Evolutionary conservation across 1,140 invertebrate genomes (phyloP).

Genomic region (Zaprionus taronus): DNA sequence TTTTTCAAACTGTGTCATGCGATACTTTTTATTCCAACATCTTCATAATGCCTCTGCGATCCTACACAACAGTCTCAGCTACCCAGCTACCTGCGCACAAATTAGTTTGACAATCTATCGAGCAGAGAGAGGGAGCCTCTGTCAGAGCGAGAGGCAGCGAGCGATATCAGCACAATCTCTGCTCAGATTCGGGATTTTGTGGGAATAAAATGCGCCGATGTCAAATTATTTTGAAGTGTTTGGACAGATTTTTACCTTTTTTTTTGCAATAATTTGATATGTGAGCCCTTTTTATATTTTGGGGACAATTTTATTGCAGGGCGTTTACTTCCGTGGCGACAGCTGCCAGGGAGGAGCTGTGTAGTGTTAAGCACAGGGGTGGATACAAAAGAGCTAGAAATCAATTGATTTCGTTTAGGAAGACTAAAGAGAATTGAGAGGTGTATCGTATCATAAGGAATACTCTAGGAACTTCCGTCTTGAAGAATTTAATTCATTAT

Average conservation of each 20-base stretch:
- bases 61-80: slow-evolving; percentile 1
- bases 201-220: slow-evolving; percentile 74
- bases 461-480: background rate
- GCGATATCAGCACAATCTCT: slow-evolving; percentile 51
- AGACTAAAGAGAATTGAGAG: background rate
- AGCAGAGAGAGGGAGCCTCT: slow-evolving; percentile 1
- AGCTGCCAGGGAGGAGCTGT: slow-evolving; percentile 50
- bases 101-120: slow-evolving; percentile 78
- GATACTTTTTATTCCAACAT: slow-evolving; percentile 74
- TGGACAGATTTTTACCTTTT: slow-evolving; percentile 73
- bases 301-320: slow-evolving; percentile 63
- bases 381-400: slow-evolving; percentile 5
- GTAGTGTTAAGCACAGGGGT: background rate
- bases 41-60: slow-evolving; percentile 62
- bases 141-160: slow-evolving; percentile 6
- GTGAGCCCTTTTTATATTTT: slow-evolving; percentile 26
- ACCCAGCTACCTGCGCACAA: slow-evolving; percentile 67
- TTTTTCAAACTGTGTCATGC: slow-evolving; percentile 69
- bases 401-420: background rate
- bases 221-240: slow-evolving; percentile 84
- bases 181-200: slow-evolving; percentile 60
- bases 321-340: slow-evolving; percentile 75
- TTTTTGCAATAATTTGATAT: slow-evolving; percentile 76
- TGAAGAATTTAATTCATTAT: too few relatives aligned
- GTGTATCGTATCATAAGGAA: background rate